Evolutionary conservation across 2,888 invertebrate species (phyloP).

Genomic region (Troides helena): DNA sequence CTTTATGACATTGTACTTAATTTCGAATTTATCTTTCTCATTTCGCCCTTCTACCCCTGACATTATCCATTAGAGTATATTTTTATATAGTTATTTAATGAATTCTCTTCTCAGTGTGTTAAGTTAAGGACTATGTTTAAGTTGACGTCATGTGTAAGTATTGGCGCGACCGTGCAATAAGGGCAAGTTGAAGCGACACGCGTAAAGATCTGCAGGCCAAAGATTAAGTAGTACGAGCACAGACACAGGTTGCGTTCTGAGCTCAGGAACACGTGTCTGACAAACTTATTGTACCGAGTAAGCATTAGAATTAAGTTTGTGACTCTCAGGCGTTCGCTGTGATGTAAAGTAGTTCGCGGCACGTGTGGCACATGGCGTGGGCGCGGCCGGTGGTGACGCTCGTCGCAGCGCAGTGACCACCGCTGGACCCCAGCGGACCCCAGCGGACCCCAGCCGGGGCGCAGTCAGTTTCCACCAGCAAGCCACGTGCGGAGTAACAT

Average conservation of each 20-base stretch:
- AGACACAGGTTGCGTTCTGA: conserved; percentile 43
- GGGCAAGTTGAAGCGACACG: conserved; percentile 48
- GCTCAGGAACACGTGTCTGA: conserved; percentile 51
- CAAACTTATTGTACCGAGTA: conserved; percentile 46
- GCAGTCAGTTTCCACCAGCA: no score
- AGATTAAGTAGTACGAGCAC: conserved; percentile 61
- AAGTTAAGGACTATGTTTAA: conserved; percentile 34
- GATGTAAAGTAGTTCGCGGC: conserved; percentile 65
- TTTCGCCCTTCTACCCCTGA: conserved; percentile 39
- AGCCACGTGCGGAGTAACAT: no score
- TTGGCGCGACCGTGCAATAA: conserved; percentile 60
- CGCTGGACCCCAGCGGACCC: no score
- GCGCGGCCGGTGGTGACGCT: no score
- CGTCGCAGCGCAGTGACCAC: no score
- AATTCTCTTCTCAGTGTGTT: conserved; percentile 39
- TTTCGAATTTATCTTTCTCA: conserved; percentile 46
- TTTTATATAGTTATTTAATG: conserved; percentile 36
- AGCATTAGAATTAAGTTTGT: conserved; percentile 61
- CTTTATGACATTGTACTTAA: conserved; percentile 69
- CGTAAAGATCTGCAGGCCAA: conserved; percentile 75
- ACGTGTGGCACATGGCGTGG: conserved; percentile 31
- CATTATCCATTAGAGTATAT: conserved; percentile 38
- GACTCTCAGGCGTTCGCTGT: conserved; percentile 77
- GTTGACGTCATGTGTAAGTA: conserved; percentile 34
- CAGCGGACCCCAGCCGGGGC: no score